Conservation (phyloP, 2,113 vertebrate genomes). For the Mormyrus iriodes region DNA sequence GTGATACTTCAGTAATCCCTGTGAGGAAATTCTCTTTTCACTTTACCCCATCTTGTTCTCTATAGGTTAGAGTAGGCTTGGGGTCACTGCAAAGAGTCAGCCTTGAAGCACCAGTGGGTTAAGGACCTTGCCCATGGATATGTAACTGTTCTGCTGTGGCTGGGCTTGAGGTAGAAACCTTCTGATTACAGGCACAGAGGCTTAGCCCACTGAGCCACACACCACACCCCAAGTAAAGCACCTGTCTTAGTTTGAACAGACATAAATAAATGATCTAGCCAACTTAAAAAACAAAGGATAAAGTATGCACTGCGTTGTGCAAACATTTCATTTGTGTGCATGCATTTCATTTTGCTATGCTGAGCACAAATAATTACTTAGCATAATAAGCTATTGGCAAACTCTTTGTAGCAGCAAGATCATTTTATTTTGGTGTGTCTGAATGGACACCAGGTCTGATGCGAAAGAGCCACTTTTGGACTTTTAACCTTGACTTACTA, state of each 20-base stretch:
- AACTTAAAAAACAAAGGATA: background rate
- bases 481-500: background rate
- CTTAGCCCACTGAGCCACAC: background rate
- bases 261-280: background rate
- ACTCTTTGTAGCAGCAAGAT: background rate
- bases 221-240: background rate
- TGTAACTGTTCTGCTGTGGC: background rate
- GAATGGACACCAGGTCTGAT: background rate
- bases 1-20: background rate
- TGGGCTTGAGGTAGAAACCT: background rate
- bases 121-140: background rate
- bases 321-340: background rate
- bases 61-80: background rate
- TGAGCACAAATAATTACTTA: background rate
- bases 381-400: background rate
- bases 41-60: background rate
- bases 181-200: background rate
- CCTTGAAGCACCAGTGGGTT: background rate
- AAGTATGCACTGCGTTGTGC: background rate
- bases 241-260: background rate
- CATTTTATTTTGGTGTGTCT: background rate
- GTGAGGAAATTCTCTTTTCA: background rate
- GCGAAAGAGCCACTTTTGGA: background rate
- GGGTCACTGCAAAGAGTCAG: background rate
- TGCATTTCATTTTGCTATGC: background rate